Base-by-base conservation (phyloP, 2,797 vertebrate genomes). In the Cynopterus sphinx region DNA sequence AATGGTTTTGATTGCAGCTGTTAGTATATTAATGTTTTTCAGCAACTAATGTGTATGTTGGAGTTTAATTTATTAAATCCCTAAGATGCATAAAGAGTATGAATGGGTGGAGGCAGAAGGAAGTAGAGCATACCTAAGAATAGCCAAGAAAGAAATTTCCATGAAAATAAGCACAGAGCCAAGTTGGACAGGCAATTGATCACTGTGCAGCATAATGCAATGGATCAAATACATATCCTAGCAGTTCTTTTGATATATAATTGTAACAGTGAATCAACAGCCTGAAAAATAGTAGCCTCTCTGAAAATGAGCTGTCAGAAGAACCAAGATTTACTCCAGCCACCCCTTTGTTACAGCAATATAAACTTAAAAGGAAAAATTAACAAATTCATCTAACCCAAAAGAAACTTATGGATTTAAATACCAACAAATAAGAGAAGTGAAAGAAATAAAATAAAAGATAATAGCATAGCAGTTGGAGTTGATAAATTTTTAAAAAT, bases 161-260 rank as follows among this genome's bases (percentile, higher is more conserved):
- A 98, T 98, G 97, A 98, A 98, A 98, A 98, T 97, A 98, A 98
- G 92, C 91, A 87, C 0, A 0, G 91, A 96, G 68, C 71, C 87
- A 95, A 95, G 71, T 94, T 92, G 74, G 97, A 98, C 96, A 97
- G 97, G 97, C 96, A 98, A 96, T 94, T 98, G 98, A 98, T 98
- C 97, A 98, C 53, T 65, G 78, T 82, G 94, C 53, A 97, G 87
- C 75, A 90, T 79, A 78, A 87, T 26, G 94, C 94, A 96, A 95
- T 93, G 96, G 95, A 98, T 98, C 97, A 98, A 97, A 96, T 81
- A 90, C 41, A 85, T 55, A 96, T 87, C 84, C 85, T 55, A 57
- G 91, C 83, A 90, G 94, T 91, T 97, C 67, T 94, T 85, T 94
- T 97, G 94, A 57, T 83, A 61, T 85, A 90, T 6, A 55, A 94